Evolutionary conservation across 2,888 invertebrate genomes (phyloP), one percentile per base, ranked within the genome.

Genomic region (Gastrophysa polygoni): DNA sequence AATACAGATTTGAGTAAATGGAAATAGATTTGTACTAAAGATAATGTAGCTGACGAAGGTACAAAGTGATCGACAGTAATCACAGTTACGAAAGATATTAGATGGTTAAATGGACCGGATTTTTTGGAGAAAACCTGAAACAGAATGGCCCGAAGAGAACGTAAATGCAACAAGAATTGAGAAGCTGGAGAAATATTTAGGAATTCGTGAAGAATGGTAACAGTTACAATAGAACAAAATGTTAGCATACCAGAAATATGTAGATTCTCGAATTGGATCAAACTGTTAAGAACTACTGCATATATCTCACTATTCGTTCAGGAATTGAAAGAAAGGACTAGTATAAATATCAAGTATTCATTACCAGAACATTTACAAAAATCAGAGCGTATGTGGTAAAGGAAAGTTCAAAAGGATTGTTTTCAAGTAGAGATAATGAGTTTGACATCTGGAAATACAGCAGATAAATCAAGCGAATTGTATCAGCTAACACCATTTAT

Each of bases 31-130:
- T 6, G 28, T 49, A 2, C 14, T 2, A 49, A n/a, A 5, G n/a
- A 24, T 16, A 49, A 49, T 49, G 49, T 28, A 24, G 24, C 24
- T 49, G 49, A 49, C 10, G 21, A 24, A 49, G 49, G 28, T n/a
- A 49, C 49, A 6, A 17, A 28, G n/a, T 20, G 2, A 28, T 14
- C 28, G 28, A 24, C 28, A 1, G 28, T n/a, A n/a, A n/a, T 5
- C n/a, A 47, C 5, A 20, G 28, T 49, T n/a, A 49, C 4, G 11
- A 7, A 8, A n/a, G 24, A 28, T 14, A 28, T 14, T 17, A 28
- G 49, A 8, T 49, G 29, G 49, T 28, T 49, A 1, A 14, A 29
- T 6, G 49, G 29, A 14, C 14, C 17, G 14, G 46, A 16, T 16
- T 17, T 8, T 11, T 4, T 11, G 16, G n/a, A 38, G 10, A 38